Evolutionary conservation across 1,140 invertebrate genomes (phyloP).

Genomic region (Scaptomyza hsui): DNA sequence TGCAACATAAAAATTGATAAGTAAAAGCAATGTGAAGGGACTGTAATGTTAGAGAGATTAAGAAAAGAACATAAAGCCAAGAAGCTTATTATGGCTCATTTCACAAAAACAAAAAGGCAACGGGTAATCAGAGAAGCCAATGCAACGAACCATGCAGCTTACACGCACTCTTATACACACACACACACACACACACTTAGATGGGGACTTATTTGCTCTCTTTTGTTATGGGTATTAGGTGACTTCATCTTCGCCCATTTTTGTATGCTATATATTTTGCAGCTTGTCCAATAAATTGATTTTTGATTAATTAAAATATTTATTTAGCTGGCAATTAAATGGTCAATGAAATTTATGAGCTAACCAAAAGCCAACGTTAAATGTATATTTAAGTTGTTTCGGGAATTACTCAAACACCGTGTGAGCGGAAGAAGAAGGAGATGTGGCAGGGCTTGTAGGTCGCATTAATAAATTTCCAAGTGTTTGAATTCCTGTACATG

Average conservation of each 20-base stretch:
- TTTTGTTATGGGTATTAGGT: conserved; percentile 21
- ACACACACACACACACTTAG: conserved; percentile 33
- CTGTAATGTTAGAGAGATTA: conserved; percentile 9
- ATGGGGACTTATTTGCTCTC: conserved; percentile 46
- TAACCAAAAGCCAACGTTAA: conserved; percentile 29
- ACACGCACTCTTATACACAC: conserved; percentile 39
- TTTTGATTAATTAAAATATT: conserved; percentile 70
- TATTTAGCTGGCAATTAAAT: conserved; percentile 59
- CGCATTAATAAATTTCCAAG: conserved; percentile 76
- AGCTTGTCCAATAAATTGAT: conserved; percentile 20
- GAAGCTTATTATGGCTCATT: conserved; percentile 68
- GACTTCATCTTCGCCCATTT: neutral
- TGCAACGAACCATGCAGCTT: conserved; percentile 57
- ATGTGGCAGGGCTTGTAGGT: neutral
- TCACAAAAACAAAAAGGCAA: conserved; percentile 45
- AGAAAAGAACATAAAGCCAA: conserved; percentile 45
- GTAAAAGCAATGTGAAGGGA: conserved; percentile 3
- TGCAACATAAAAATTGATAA: conserved; percentile 5
- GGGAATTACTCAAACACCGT: conserved; percentile 11
- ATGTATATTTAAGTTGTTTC: conserved; percentile 50
- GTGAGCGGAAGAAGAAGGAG: neutral
- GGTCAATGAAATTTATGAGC: conserved; percentile 38
- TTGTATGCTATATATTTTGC: conserved; percentile 1
- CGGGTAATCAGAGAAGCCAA: conserved; percentile 54
- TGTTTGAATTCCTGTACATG: conserved; percentile 58